Base-by-base conservation (phyloP, 1,140 invertebrate genomes). In the Drosophila persimilis region DNA sequence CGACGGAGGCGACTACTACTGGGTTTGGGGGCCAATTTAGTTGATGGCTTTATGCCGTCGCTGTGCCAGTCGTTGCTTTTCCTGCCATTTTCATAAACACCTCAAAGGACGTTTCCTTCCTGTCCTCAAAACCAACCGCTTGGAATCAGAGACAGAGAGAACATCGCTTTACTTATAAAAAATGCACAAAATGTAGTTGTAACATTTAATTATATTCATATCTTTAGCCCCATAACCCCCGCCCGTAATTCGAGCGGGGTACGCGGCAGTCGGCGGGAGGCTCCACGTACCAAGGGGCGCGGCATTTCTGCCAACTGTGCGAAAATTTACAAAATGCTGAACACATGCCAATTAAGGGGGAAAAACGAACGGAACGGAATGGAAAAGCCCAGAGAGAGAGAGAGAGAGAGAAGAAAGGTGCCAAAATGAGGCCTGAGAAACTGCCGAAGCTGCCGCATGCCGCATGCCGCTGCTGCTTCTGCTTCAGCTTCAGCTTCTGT, bases 181-280 rank as follows among this genome's bases (percentile, higher is more conserved):
- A 65, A 81, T 76, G 73, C 76, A 88, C 35, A 86, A 85, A 88
- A 88, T 88, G 81, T 86, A 86, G 81, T 86, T 88, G 83, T 86
- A 75, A 81, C 81, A 86, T 86, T 86, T 86, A 86, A 88, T 86
- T 86, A 86, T 86, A 86, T 86, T 88, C 81, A 86, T 86, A 86
- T 86, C 81, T 86, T 88, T 81, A 80, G 80, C 55, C 69, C 74
- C 79, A 83, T 69, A 74, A 66, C 35, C 11, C 35, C 79, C 70
- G 76, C 69, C 61, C 81, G 78, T 86, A 88, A 86, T 86, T 78
- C 66, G 80, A 76, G 71, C 65, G 66, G 54, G 65, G 53, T 56
- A 62, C 61, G 45, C 66, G 53, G 66, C 31, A 47, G 45, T 35
- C 20, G 15, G 44, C 13, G 41, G 58, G 41, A 58, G 48, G 69